These are phyloP conservation scores for Anas platyrhynchos DNA, from an alignment of 2,113 vertebrate species.

Conservation along the genomic window DNA sequence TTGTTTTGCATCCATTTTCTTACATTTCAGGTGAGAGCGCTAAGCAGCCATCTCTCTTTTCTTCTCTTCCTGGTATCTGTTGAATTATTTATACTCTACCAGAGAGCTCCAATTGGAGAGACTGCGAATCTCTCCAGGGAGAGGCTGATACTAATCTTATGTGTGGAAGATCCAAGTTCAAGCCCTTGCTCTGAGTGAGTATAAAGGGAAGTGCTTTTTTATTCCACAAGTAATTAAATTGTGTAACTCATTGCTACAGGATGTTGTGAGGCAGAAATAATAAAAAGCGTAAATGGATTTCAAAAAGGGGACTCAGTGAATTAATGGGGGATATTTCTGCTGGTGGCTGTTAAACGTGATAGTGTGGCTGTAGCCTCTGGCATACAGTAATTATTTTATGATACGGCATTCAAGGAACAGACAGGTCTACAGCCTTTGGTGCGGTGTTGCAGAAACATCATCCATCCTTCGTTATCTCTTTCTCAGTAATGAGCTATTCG, in stretches of 20 bases:
- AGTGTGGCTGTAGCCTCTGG: not conserved
- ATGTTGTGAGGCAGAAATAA: constrained; percentile 63
- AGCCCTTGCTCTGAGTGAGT: constrained; percentile 33
- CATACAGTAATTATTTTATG: constrained; percentile 8
- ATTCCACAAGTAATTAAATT: constrained; percentile 47
- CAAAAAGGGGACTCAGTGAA: not conserved
- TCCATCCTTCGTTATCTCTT: not conserved
- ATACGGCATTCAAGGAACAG: not conserved
- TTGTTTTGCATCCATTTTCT: not conserved
- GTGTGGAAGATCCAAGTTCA: constrained; percentile 41
- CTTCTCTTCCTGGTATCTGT: not conserved
- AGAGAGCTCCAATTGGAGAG: not conserved
- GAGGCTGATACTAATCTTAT: constrained; percentile 1
- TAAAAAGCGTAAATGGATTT: constrained; percentile 30
- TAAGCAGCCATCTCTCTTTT: not conserved
- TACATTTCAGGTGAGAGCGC: not conserved
- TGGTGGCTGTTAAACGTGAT: not conserved
- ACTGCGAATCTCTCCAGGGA: constrained; percentile 12
- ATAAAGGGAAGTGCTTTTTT: constrained; percentile 54
- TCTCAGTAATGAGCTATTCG: not conserved
- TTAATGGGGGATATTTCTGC: constrained; percentile 30
- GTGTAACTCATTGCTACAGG: constrained; percentile 41
- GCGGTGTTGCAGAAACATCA: not conserved
- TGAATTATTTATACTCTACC: constrained; percentile 6
- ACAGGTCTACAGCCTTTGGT: not conserved